phyloP scores from a whole-genome alignment of 1,140 invertebrate species.

The Musca vetustissima region DNA sequence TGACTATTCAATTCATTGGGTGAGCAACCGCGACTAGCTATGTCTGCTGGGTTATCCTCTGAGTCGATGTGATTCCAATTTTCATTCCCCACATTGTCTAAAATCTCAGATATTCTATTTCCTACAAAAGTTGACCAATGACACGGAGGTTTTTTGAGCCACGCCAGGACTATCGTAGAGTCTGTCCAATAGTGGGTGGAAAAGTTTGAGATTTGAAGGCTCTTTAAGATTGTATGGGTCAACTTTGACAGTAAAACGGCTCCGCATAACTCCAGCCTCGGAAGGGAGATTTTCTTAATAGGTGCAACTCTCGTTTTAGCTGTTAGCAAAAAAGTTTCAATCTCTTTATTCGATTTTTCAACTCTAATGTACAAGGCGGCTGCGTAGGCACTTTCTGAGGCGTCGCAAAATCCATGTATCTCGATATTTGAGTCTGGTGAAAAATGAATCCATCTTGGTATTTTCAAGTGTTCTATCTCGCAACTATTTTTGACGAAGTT shows the following conservation, averaged over 20 bases:
- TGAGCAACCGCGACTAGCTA: background rate
- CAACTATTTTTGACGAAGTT: background rate
- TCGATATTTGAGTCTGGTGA: conserved; percentile 7
- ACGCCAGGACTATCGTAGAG: background rate
- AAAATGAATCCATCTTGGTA: conserved; percentile 30
- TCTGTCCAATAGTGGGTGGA: background rate
- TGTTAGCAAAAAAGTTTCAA: conserved; percentile 1
- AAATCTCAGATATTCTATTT: conserved; percentile 2
- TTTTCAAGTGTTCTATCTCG: no score
- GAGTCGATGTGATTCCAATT: background rate
- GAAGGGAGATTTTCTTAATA: background rate
- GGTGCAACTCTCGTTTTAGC: background rate
- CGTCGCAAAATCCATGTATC: conserved; percentile 45
- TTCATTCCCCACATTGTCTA: background rate
- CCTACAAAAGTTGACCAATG: background rate
- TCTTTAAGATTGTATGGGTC: background rate
- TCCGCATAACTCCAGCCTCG: background rate
- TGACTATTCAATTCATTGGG: background rate
- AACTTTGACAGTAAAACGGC: background rate
- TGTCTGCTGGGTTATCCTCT: conserved; percentile 33
- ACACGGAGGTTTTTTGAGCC: background rate
- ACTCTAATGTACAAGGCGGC: conserved; percentile 37
- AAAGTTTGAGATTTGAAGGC: background rate
- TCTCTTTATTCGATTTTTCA: background rate
- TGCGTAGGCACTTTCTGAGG: conserved; percentile 37